A percentile compares a stretch with the other conserved stretches of the same genome.
phyloP scores from a whole-genome alignment of 2,113 vertebrate genomes.

The Pedionomus torquatus region DNA sequence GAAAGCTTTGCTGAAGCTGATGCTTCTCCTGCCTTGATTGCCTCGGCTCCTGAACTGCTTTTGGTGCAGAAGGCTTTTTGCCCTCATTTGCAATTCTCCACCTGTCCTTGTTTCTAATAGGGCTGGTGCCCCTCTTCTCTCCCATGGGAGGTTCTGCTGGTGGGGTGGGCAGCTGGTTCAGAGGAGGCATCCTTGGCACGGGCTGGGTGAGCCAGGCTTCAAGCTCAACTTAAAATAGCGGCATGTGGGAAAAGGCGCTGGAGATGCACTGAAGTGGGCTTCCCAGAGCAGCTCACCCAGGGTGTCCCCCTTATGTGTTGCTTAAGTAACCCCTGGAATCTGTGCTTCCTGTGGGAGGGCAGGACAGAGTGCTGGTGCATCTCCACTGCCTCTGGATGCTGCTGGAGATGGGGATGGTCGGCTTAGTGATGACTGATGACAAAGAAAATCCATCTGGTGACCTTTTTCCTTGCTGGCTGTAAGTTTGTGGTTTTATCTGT shows the following conservation, averaged over 20 bases:
- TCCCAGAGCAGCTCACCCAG: neutral
- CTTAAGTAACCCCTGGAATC: neutral
- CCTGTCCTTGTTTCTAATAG: neutral
- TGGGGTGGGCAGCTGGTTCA: neutral
- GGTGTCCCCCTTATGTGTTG: neutral
- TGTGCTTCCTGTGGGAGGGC: neutral
- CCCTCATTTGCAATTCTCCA: neutral
- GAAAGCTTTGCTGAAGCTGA: neutral
- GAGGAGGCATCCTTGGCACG: neutral
- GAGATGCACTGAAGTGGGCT: rapidly evolving
- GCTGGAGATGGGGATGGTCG: rapidly evolving
- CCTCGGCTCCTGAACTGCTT: neutral
- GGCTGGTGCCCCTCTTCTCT: neutral
- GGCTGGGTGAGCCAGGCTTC: neutral
- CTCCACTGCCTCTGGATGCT: neutral
- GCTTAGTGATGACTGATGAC: rapidly evolving
- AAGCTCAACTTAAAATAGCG: neutral
- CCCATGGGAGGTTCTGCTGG: neutral
- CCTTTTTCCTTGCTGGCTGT: neutral
- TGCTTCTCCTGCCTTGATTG: neutral
- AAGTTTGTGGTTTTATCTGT: neutral
- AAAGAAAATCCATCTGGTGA: neutral
- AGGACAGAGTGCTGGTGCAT: rapidly evolving
- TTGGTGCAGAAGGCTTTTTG: neutral
- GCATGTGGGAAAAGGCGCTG: neutral